Conservation (phyloP, 2,888 invertebrate species). For the Spisula solida region DNA sequence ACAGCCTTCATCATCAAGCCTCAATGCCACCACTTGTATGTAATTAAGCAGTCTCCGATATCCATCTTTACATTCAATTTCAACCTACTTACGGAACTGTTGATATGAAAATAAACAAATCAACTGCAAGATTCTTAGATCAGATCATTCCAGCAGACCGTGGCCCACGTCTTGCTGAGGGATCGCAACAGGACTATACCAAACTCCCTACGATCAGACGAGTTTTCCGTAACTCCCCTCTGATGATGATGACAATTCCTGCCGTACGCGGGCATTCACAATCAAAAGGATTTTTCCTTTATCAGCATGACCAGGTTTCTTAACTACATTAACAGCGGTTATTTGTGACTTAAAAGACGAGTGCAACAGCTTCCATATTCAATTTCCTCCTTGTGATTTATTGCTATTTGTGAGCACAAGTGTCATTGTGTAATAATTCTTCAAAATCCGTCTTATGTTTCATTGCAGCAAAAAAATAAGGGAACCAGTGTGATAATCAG, state of each 20-base stretch:
- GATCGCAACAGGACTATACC: slow-evolving; percentile 3
- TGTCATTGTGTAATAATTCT: not conserved
- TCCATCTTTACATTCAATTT: slow-evolving; percentile 24
- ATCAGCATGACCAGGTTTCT: slow-evolving; percentile 14
- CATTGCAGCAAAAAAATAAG: no score
- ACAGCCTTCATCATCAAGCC: not conserved
- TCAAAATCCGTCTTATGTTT: not conserved
- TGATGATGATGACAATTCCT: slow-evolving; percentile 21
- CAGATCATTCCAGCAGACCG: not conserved
- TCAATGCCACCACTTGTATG: not conserved
- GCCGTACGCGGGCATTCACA: not conserved
- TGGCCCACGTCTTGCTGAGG: not conserved
- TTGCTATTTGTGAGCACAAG: not conserved
- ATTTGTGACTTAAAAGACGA: slow-evolving; percentile 4
- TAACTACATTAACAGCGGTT: slow-evolving; percentile 2
- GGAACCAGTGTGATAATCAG: no score
- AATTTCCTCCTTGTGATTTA: not conserved
- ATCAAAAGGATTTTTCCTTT: slow-evolving; percentile 6
- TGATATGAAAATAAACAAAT: slow-evolving; percentile 26
- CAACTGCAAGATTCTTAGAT: not conserved
- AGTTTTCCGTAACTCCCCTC: not conserved
- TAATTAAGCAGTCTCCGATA: slow-evolving; percentile 2
- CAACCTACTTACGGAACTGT: slow-evolving; percentile 14
- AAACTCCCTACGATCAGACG: slow-evolving; percentile 1
- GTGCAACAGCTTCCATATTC: slow-evolving; percentile 1